phyloP scores from a whole-genome alignment of 1,140 invertebrate genomes.

The Belonocnema kinseyi region DNA sequence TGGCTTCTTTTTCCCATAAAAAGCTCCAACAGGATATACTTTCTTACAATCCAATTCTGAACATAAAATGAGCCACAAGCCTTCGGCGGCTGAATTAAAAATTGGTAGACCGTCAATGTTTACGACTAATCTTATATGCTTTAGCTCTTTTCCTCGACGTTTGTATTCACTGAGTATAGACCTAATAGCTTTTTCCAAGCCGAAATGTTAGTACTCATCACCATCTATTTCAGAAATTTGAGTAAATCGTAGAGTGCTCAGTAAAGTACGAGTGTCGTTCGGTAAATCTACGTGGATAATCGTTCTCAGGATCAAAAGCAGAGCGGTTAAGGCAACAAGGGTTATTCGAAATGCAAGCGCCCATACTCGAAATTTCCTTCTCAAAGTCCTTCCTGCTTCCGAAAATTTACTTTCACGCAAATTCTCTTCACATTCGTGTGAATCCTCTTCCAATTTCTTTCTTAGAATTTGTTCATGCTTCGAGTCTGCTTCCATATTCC shows the following conservation, averaged over 20 bases:
- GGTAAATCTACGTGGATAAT: slow-evolving; percentile 3
- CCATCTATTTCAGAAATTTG: slow-evolving; percentile 5
- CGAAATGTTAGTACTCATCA: slow-evolving; percentile 40
- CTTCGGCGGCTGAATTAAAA: slow-evolving; percentile 35
- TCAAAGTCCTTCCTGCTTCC: not conserved
- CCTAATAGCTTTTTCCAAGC: slow-evolving; percentile 31
- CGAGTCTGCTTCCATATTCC: no score
- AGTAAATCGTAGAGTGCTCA: slow-evolving; percentile 39
- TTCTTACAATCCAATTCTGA: slow-evolving; percentile 28
- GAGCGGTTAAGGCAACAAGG: not conserved
- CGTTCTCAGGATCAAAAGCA: not conserved
- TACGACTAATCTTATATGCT: slow-evolving; percentile 32
- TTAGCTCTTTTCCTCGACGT: not conserved
- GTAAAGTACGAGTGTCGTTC: slow-evolving; percentile 34
- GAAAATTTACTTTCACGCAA: not conserved
- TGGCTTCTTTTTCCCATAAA: slow-evolving; percentile 49
- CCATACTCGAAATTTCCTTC: not conserved
- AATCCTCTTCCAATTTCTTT: no score
- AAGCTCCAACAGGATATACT: slow-evolving; percentile 38
- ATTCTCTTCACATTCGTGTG: not conserved
- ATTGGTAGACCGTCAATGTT: slow-evolving; percentile 52
- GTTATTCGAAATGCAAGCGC: not conserved
- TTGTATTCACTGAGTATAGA: slow-evolving; percentile 11
- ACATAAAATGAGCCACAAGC: slow-evolving; percentile 58
- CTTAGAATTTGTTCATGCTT: no score